Percentiles rank a stretch among this genome's conserved stretches.
phyloP scores from a whole-genome alignment of 2,797 vertebrate genomes.

The Picus viridis region DNA sequence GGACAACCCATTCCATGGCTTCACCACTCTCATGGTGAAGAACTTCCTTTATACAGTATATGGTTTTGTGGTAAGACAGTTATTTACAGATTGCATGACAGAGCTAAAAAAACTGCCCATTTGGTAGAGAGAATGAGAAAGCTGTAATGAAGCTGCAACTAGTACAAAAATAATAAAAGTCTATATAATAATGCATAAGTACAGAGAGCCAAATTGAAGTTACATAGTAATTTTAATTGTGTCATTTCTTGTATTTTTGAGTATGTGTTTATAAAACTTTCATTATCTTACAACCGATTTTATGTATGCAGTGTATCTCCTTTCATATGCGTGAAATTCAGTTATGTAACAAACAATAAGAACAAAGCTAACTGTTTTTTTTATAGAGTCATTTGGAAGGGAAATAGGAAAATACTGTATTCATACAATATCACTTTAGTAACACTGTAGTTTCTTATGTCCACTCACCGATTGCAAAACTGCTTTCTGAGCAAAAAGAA shows the following conservation, averaged over 20 bases:
- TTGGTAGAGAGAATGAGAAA: neutral
- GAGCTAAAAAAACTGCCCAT: neutral
- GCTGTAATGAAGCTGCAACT: neutral
- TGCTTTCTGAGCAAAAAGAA: neutral
- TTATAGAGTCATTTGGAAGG: neutral
- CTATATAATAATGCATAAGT: neutral
- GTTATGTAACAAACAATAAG: neutral
- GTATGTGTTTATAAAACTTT: neutral
- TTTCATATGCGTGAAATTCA: neutral
- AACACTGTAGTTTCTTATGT: neutral
- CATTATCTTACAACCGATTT: neutral
- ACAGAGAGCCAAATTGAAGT: neutral
- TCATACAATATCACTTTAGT: slow-evolving; percentile 9
- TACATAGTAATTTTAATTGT: neutral
- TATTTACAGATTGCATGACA: neutral
- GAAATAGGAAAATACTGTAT: slow-evolving; percentile 20
- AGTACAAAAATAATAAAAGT: neutral
- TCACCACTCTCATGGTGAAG: too few relatives aligned
- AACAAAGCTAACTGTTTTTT: neutral
- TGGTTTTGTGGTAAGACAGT: too few relatives aligned
- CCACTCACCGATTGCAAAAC: neutral
- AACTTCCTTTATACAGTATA: too few relatives aligned
- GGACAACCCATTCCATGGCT: too few relatives aligned
- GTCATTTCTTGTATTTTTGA: neutral
- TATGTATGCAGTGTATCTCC: neutral